phyloP scores from a whole-genome alignment of 2,797 vertebrate species.

The Loris lydekkerianus region DNA sequence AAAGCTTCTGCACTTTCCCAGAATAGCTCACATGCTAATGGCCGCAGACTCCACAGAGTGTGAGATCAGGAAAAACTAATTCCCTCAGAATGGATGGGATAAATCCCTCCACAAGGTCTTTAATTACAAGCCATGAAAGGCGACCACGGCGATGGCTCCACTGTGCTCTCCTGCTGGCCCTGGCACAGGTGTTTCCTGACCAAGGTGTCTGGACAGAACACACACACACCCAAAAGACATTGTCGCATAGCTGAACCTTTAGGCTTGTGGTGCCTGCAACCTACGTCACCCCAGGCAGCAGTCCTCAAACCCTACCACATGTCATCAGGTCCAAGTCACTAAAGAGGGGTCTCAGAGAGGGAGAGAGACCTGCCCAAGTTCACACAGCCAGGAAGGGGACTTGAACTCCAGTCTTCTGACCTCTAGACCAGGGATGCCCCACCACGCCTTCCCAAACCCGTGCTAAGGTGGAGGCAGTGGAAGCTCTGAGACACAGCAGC shows the following conservation, averaged over 20 bases:
- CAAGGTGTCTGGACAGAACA: constrained; percentile 59
- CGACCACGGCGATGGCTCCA: constrained; percentile 67
- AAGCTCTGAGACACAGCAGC: neutral
- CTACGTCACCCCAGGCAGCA: neutral
- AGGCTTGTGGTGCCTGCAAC: neutral
- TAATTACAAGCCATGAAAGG: constrained; percentile 64
- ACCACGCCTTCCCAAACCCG: no score
- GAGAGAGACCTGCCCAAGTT: neutral
- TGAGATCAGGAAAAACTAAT: constrained; percentile 72
- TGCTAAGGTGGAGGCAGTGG: neutral
- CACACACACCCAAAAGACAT: neutral
- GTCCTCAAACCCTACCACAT: constrained; percentile 14
- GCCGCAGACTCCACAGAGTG: constrained; percentile 60
- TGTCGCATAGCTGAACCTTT: rapidly evolving
- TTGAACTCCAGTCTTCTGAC: neutral
- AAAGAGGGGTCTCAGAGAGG: neutral
- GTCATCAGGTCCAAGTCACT: neutral
- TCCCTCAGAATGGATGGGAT: constrained; percentile 76
- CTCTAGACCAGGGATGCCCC: neutral
- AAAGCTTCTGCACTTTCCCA: constrained; percentile 80
- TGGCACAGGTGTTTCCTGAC: constrained; percentile 60
- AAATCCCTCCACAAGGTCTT: constrained; percentile 67
- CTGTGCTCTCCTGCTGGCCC: constrained; percentile 76
- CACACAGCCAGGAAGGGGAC: neutral
- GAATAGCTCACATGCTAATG: constrained; percentile 67